phyloP scores from a whole-genome alignment of 2,113 vertebrate genomes.

The Bos taurus region ARS-UCD2.0 NC_037329.1:3216501-3217000 shows the following conservation, averaged over 20 bases:
- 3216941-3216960: background rate
- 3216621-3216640: background rate
- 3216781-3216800: background rate
- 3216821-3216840: background rate
- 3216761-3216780: background rate
- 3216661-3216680: background rate
- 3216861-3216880: background rate
- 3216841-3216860: background rate
- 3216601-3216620: background rate
- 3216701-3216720: rapidly evolving
- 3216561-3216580: background rate
- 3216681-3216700: background rate
- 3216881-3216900: background rate
- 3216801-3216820: background rate
- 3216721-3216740: background rate
- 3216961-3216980: background rate
- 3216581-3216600: background rate
- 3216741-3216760: background rate
- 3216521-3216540: background rate
- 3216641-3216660: background rate
- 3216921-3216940: background rate
- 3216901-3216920: background rate
- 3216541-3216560: background rate
- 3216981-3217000: background rate
- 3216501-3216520: background rate